Conservation (phyloP, 2,113 vertebrate genomes). For the Lasiurus cinereus region DNA sequence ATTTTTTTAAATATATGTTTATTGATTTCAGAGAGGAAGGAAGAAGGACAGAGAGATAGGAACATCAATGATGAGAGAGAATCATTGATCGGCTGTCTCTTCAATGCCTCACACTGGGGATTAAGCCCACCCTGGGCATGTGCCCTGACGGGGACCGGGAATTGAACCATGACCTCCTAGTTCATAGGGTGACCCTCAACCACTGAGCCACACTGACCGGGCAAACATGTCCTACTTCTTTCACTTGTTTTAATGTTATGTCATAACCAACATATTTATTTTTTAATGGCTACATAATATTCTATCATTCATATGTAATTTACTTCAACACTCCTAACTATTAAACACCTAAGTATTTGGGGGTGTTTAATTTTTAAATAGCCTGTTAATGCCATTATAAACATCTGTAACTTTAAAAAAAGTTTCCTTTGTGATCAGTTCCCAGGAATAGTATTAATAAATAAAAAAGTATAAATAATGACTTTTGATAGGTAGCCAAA, state of each 20-base stretch:
- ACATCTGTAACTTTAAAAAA: not conserved
- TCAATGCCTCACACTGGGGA: too few species aligned
- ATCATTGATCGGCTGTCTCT: too few species aligned
- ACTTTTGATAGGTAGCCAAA: not conserved
- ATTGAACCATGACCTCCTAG: too few species aligned
- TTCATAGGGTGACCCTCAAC: too few species aligned
- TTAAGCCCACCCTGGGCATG: too few species aligned
- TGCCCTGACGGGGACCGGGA: too few species aligned
- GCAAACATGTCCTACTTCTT: not conserved
- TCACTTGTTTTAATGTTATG: not conserved
- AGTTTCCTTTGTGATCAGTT: not conserved
- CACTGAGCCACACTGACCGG: too few species aligned
- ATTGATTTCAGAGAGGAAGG: too few species aligned
- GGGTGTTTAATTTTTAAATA: not conserved
- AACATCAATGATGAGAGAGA: too few species aligned
- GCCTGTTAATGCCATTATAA: not conserved
- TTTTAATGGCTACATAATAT: slow-evolving; percentile 7
- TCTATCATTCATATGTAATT: not conserved
- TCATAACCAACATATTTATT: not conserved
- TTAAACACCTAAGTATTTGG: not conserved
- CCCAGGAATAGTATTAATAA: not conserved
- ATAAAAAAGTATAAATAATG: slow-evolving; percentile 28
- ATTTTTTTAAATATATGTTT: not conserved
- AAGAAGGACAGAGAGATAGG: too few species aligned
- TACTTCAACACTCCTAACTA: not conserved